A percentile compares a stretch with the other conserved stretches of the same genome.
Evolutionary conservation across 1,140 invertebrate species (phyloP).

Genomic region (Coenobita brevimanus): DNA sequence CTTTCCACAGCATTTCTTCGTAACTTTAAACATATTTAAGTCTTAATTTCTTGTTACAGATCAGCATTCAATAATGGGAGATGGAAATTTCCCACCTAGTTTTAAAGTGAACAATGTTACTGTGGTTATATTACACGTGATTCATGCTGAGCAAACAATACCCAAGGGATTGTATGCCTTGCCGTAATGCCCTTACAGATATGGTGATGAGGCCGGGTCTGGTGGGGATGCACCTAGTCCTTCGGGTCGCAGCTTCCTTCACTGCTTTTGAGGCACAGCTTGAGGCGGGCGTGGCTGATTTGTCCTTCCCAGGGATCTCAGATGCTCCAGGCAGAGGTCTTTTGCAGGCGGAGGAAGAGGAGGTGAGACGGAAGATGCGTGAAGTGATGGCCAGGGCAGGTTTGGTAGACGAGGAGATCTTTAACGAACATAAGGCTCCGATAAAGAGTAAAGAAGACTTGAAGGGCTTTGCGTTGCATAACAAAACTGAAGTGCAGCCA

Average conservation of each 20-base stretch:
- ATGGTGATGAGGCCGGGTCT: not conserved
- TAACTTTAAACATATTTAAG: too few relatives aligned
- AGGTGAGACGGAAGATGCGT: not conserved
- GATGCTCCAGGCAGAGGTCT: not conserved
- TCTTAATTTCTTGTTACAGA: too few relatives aligned
- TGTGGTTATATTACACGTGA: not conserved
- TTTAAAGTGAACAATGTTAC: not conserved
- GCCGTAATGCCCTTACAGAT: too few relatives aligned
- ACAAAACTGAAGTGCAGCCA: too few relatives aligned
- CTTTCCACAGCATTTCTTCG: too few relatives aligned
- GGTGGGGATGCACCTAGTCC: not conserved
- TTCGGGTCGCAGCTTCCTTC: not conserved
- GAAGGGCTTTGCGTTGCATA: too few relatives aligned
- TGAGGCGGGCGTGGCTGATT: slow-evolving; percentile 5
- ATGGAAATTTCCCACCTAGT: too few relatives aligned
- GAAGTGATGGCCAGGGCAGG: slow-evolving; percentile 3
- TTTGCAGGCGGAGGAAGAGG: slow-evolving; percentile 14
- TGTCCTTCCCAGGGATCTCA: slow-evolving; percentile 15
- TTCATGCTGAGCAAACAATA: too few relatives aligned
- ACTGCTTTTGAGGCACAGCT: not conserved
- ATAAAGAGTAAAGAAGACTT: too few relatives aligned
- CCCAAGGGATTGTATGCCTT: too few relatives aligned
- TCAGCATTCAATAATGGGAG: too few relatives aligned
- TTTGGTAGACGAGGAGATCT: not conserved
- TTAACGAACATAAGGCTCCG: not conserved